Conservation (phyloP, 2,797 vertebrate genomes). For the Pseudochirops cupreus region DNA sequence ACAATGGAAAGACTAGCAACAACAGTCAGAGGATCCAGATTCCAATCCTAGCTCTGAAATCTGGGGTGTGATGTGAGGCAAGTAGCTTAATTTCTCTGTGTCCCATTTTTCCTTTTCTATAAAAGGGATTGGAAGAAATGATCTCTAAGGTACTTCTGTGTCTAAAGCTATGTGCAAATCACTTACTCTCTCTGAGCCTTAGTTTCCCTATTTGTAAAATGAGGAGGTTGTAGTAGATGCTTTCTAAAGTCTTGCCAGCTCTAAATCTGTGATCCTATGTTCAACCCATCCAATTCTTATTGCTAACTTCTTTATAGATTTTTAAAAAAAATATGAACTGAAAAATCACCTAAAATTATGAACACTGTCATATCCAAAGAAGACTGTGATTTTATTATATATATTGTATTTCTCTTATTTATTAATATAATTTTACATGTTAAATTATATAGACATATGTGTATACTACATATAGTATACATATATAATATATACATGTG, state of each 20-base stretch:
- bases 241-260: background rate
- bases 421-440: background rate
- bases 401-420: background rate
- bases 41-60: background rate
- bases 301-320: background rate
- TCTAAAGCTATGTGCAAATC: background rate
- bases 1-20: background rate
- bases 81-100: background rate
- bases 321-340: background rate
- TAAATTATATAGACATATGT: background rate
- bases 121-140: background rate
- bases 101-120: background rate
- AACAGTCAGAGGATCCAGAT: background rate
- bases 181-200: background rate
- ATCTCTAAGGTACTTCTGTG: background rate
- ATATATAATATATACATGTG: background rate
- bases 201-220: background rate
- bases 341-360: background rate
- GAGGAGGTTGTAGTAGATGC: background rate
- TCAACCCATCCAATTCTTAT: background rate
- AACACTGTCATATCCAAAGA: background rate
- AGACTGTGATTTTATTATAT: background rate
- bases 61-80: background rate
- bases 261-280: background rate
- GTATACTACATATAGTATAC: background rate